phyloP scores from a whole-genome alignment of 2,888 invertebrate species.

The Bellardia pandia region DNA sequence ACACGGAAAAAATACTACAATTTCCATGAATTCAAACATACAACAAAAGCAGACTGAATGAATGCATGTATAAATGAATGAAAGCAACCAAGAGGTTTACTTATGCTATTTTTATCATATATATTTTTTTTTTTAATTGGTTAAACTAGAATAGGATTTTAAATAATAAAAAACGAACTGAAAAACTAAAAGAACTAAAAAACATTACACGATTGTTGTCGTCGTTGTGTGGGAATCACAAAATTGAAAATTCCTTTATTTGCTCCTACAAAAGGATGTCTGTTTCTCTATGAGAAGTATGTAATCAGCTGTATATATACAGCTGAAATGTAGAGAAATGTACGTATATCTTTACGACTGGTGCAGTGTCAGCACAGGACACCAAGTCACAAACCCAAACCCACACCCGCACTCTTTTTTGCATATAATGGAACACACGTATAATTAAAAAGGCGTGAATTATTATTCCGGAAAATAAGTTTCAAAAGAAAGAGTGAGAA shows the following conservation, averaged over 20 bases:
- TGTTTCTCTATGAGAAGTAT: conserved; percentile 26
- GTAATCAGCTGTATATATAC: conserved; percentile 30
- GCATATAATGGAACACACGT: conserved; percentile 55
- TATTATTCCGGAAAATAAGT: conserved; percentile 75
- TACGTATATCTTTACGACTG: background rate
- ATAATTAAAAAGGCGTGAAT: conserved; percentile 77
- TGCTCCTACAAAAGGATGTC: conserved; percentile 29
- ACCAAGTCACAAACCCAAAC: conserved; percentile 43
- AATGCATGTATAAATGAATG: conserved; percentile 45
- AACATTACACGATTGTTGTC: conserved; percentile 22
- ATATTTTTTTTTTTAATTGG: conserved; percentile 25
- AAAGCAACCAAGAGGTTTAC: conserved; percentile 48
- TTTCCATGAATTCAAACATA: conserved; percentile 53
- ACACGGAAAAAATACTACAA: conserved; percentile 61
- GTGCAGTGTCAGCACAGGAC: conserved; percentile 64
- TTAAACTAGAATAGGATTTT: conserved; percentile 42
- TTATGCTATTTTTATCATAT: conserved; percentile 25
- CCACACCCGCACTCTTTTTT: background rate
- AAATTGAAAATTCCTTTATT: conserved; percentile 56
- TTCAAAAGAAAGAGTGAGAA: conserved; percentile 63
- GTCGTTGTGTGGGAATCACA: conserved; percentile 43
- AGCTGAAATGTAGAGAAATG: background rate
- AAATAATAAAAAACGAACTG: background rate
- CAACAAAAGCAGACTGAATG: conserved; percentile 47
- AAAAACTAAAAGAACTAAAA: conserved; percentile 7